Conservation (phyloP, 1,140 invertebrate species). For the Himalopsyche phryganea region DNA sequence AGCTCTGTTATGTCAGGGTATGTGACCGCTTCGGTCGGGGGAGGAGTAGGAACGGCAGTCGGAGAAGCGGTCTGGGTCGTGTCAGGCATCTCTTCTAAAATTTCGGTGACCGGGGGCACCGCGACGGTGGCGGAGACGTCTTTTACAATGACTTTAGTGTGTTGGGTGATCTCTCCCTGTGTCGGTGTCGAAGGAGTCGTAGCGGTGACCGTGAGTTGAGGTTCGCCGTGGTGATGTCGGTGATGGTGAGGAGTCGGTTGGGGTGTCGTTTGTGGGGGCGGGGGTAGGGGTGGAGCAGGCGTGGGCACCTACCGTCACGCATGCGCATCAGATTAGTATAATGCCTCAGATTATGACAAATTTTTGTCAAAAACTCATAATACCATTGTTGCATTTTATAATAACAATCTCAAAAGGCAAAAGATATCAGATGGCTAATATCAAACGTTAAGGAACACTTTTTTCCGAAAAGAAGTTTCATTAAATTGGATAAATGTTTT, state of each 20-base stretch:
- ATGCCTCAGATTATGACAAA: neutral
- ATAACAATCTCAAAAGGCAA: too few species aligned
- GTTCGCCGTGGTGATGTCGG: conserved; percentile 47
- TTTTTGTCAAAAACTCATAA: neutral
- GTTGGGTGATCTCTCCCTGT: too few species aligned
- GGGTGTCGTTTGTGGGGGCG: conserved; percentile 30
- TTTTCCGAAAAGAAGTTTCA: too few species aligned
- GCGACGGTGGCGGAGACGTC: too few species aligned
- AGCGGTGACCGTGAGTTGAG: neutral
- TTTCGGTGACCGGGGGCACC: too few species aligned
- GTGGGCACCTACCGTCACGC: conserved; percentile 42
- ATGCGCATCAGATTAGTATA: conserved; percentile 34
- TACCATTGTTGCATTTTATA: too few species aligned
- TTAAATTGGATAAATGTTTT: neutral
- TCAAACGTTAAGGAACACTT: too few species aligned
- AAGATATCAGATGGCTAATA: too few species aligned
- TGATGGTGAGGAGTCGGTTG: conserved; percentile 39
- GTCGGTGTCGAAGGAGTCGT: neutral
- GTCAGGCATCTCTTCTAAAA: too few species aligned
- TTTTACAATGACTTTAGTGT: too few species aligned
- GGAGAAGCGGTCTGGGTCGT: neutral
- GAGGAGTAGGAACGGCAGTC: conserved; percentile 10
- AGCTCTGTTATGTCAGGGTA: conserved; percentile 3
- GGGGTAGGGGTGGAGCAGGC: conserved; percentile 9
- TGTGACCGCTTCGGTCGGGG: neutral